Evolutionary conservation across 2,797 vertebrate species (phyloP).

Genomic region (Acanthornis magna): DNA sequence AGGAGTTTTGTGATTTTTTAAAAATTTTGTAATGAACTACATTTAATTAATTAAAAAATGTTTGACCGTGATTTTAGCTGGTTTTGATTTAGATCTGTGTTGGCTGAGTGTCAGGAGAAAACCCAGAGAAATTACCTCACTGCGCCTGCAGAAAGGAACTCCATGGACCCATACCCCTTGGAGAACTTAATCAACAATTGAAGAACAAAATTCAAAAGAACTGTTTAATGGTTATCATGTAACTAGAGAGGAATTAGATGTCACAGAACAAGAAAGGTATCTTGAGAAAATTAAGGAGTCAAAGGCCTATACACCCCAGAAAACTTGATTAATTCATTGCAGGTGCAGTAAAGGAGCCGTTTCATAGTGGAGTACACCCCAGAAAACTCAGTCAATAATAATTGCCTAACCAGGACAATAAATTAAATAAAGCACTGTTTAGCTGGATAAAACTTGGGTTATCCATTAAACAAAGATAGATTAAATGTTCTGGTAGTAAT

Average conservation of each 20-base stretch:
- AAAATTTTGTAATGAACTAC: not conserved
- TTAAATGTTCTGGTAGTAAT: not conserved
- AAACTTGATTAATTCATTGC: not conserved
- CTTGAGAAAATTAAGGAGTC: not conserved
- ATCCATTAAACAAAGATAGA: not conserved
- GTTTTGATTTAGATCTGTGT: not conserved
- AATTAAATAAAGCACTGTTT: not conserved
- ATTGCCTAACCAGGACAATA: not conserved
- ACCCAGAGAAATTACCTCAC: not conserved
- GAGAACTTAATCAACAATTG: not conserved
- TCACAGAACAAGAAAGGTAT: not conserved
- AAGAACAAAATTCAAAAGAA: not conserved
- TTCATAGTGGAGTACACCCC: not conserved
- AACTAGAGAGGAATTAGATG: not conserved
- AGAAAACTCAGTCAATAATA: not conserved
- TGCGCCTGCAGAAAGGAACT: not conserved
- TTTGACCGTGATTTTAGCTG: not conserved
- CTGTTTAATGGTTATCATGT: not conserved
- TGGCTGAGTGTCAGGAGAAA: not conserved
- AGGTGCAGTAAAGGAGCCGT: not conserved
- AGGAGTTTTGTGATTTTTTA: too few species aligned
- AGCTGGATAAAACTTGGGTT: not conserved
- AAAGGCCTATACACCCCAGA: not conserved
- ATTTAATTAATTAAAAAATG: not conserved
- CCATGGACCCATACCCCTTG: not conserved